phyloP scores from a whole-genome alignment of 2,113 vertebrate genomes.

The Myxocyprinus asiaticus region DNA sequence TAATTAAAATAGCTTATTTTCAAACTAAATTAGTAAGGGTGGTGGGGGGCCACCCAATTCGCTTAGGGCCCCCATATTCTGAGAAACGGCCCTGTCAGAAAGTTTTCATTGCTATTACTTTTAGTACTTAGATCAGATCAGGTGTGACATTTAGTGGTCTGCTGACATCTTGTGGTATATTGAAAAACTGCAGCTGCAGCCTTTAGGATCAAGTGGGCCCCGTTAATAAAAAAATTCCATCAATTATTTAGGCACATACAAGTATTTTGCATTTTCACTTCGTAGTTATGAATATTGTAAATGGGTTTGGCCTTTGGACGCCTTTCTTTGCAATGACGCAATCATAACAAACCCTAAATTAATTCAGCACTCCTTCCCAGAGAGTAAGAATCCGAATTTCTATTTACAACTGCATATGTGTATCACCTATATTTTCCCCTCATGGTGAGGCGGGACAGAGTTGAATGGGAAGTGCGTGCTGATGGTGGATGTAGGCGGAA shows the following conservation, averaged over 20 bases:
- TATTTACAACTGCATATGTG: background rate
- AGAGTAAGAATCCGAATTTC: background rate
- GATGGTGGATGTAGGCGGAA: conserved; percentile 32
- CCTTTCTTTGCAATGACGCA: background rate
- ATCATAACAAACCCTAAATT: background rate
- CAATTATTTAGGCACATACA: background rate
- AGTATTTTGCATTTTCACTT: background rate
- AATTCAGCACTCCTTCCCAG: background rate
- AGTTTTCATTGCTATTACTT: too few species aligned
- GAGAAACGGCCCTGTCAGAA: too few species aligned
- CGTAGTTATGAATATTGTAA: too few species aligned
- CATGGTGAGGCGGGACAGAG: background rate
- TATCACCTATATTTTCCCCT: background rate
- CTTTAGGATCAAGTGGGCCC: background rate
- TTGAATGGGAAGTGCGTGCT: conserved; percentile 31
- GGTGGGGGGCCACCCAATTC: too few species aligned
- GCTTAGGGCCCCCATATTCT: too few species aligned
- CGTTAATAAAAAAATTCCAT: too few species aligned
- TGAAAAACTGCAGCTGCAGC: background rate
- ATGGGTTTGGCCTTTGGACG: too few species aligned
- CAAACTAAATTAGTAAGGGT: too few species aligned
- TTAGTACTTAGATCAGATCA: background rate
- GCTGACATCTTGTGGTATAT: conserved; percentile 32
- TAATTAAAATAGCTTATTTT: too few species aligned
- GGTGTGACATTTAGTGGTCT: background rate